Evolutionary conservation across 2,888 invertebrate genomes (phyloP), one percentile per base, ranked within the genome.

Genomic region (Nipponacmea schrenckii): DNA sequence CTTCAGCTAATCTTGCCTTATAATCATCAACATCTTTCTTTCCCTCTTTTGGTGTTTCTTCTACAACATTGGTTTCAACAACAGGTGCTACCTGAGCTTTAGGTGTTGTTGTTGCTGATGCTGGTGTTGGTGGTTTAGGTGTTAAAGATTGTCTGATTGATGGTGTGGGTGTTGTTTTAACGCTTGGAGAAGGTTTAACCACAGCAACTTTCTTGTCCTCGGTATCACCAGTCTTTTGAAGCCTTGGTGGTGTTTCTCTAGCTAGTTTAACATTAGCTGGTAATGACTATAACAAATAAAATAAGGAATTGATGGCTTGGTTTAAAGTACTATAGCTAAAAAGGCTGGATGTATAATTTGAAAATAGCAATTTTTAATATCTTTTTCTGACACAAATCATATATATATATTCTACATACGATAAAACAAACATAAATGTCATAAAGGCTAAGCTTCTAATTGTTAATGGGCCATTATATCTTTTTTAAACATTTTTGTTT

Each of bases 1-100:
- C 92, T 90, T 97, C 97, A 0, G 97, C 96, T 71, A 97, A 90
- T 71, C 96, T 96, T 24, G 96, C 96, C 90, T 96, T 97, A 12
- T 97, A 97, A 88, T 96, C 93, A 88, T 95, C 96, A 72, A 83
- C 81, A 64, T 82, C 82, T 64, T 80, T 76, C 68, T 81, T 79
- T n/a, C 17, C 62, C 64, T 80, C 76, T 24, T 72, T 73, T 4
- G 72, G 56, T 2, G 75, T 66, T 24, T 70, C 69, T 5, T 74
- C 72, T 56, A 68, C 69, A 31, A 69, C 44, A 48, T 70, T 64
- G 12, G 63, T 67, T n/a, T 65, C 64, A n/a, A 62, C 68, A n/a
- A 72, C 64, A 31, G 72, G 64, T 24, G 77, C 46, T 20, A 64
- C 31, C 26, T 27, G 68, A 2, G 56, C 44, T 12, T 68, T 67